Evolutionary conservation across 2,113 vertebrate genomes (phyloP), one percentile per base, ranked within the genome.

Genomic region (Lepidothrix coronata): DNA sequence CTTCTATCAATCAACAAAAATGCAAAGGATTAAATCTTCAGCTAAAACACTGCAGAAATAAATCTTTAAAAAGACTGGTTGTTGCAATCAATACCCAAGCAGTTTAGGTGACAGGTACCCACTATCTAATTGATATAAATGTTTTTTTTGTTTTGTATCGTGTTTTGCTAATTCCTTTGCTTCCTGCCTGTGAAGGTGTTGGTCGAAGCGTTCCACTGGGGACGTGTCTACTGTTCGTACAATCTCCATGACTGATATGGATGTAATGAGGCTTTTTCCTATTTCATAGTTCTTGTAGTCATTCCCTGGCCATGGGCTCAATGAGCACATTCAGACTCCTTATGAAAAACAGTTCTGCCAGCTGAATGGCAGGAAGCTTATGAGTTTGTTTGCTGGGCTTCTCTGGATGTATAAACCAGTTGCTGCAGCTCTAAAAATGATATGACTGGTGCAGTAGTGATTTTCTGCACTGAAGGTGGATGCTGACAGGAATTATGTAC

Each of bases 401-500:
- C 87, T 79, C 71, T 65, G 73, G 70, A 28, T 78, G 23, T 84
- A 68, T 94, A 93, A 94, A 89, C 82, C 76, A 72, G 49, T 91
- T 93, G 74, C 86, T 91, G 76, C 83, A 91, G 76, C 85, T 95
- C 82, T 94, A 78, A 91, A 95, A 92, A 87, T 85, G 25, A 78
- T 90, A 81, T 68, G 95, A 83, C 61, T 75, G 77, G 70, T 77
- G 74, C 85, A 58, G 70, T 66, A 71, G 84, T 96, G 92, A 93
- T 95, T 97, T 96, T 90, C 93, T 91, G 87, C 82, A 55, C 43
- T 44, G 59, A 88, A 94, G 91, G 87, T 89, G 52, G 73, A 90
- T 88, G 73, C 88, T 11, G 4, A 85, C 73, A 87, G 94, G 93
- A 96, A 81, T 96, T 96, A 96, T 63, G 79, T 94, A 82, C 91